phyloP scores from a whole-genome alignment of 1,140 invertebrate genomes.

The Telenomus remus region DNA sequence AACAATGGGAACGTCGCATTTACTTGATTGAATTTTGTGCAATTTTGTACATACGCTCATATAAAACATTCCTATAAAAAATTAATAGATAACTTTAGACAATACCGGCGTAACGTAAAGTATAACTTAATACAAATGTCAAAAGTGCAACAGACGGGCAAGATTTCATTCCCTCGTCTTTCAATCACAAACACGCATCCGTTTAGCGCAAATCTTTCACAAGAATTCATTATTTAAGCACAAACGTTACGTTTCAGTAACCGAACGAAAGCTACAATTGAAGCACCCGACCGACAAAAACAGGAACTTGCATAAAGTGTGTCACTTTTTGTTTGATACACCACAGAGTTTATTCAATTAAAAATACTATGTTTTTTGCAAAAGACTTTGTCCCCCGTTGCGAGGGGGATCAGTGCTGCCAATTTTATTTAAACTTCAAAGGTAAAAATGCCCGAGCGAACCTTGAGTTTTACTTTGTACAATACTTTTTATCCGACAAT shows the following conservation, averaged over 20 bases:
- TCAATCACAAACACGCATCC: no score
- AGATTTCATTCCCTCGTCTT: no score
- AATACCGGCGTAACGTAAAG: conserved; percentile 11
- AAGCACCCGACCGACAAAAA: neutral
- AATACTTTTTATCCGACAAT: neutral
- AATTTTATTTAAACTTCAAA: conserved; percentile 8
- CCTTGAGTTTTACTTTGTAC: neutral
- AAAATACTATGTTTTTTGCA: conserved; percentile 3
- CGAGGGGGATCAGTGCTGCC: conserved; percentile 17
- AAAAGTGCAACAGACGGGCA: no score
- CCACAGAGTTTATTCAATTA: no score
- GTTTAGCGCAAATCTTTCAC: no score
- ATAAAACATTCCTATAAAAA: conserved; percentile 37
- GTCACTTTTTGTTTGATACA: no score
- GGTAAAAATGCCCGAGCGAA: no score
- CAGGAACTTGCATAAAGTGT: neutral
- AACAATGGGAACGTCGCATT: neutral
- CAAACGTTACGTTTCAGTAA: conserved; percentile 45
- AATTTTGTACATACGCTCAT: conserved; percentile 44
- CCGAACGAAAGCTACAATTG: neutral
- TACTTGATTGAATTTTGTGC: conserved; percentile 7
- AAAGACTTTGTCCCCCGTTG: conserved; percentile 17
- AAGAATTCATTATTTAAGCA: conserved; percentile 10
- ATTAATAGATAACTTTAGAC: conserved; percentile 31
- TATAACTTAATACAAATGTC: no score